Base-by-base conservation (phyloP, 1,140 invertebrate species). In the Nephotettix cincticeps region DNA sequence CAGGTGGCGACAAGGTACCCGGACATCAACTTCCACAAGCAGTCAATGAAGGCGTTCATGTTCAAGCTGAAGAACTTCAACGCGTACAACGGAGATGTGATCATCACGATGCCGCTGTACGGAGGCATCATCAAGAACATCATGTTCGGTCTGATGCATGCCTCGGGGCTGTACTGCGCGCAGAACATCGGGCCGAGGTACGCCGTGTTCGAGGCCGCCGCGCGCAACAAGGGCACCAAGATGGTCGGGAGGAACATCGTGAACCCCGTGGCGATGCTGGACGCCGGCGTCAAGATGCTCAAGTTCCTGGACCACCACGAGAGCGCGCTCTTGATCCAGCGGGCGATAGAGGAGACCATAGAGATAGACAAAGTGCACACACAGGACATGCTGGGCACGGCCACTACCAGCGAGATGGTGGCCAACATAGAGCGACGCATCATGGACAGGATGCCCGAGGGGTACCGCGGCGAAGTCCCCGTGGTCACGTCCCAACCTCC, bases 181-280 rank as follows among this genome's bases (percentile, higher is more conserved):
- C n/a, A n/a, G n/a, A n/a, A n/a, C n/a, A n/a, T n/a, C n/a, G n/a
- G n/a, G n/a, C n/a, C n/a, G n/a, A n/a, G n/a, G 83, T 96, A 94
- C 78, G 95, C 95, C n/a, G 87, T 98, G 9, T 96, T 96, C 78
- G 94, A 96, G 78, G 93, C 93, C 17, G 96, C 95, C 32, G 97
- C 96, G 32, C 87, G 96, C 77, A 98, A 98, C 79, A 97, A 95
- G 32, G 96, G 95, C 66, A 94, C 93, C 32, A 87, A 90, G 0
- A 95, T 97, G 75, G 94, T 94, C 63, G 95, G 95, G 63, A 96
- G 96, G 80, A 97, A 99, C 82, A 90, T 99, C 58, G 98, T 98
- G 0, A 99, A 99, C 83, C 98, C 98, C 0, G 90, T 97, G 69
- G 96, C 96, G 0, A 98, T 99, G 91, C 83, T 99, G 67, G 94